A percentile compares a stretch with the other conserved stretches of the same genome.
Evolutionary conservation across 2,113 vertebrate genomes (phyloP).

Genomic region (Ctenodactylus gundi): DNA sequence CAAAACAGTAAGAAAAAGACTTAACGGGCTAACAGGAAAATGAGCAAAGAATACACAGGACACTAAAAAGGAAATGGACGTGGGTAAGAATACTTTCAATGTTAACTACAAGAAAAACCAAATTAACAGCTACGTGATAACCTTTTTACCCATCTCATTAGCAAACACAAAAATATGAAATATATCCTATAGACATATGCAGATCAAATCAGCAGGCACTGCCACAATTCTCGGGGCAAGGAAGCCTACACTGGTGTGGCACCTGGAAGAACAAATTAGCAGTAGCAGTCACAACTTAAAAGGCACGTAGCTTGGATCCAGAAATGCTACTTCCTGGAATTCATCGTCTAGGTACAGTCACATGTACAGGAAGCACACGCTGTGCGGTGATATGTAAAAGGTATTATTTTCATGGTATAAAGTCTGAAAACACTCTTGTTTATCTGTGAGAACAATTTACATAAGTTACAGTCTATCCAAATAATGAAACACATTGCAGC

Average conservation of each 20-base stretch:
- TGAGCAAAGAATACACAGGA: not conserved
- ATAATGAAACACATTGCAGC: not conserved
- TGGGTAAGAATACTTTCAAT: not conserved
- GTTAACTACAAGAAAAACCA: conserved; percentile 39
- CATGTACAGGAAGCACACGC: not conserved
- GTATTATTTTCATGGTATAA: not conserved
- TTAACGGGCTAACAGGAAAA: not conserved
- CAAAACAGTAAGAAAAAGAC: conserved; percentile 19
- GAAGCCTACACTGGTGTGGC: not conserved
- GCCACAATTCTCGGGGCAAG: not conserved
- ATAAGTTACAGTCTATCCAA: conserved; percentile 29
- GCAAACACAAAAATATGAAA: conserved; percentile 32
- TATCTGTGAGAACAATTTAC: not conserved
- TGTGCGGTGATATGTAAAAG: not conserved
- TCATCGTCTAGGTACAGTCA: not conserved
- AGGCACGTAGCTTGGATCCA: not conserved
- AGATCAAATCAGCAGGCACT: not conserved
- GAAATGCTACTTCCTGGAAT: not conserved
- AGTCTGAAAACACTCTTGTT: conserved; percentile 26
- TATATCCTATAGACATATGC: not conserved
- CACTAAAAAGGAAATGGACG: not conserved
- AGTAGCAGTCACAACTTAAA: conserved; percentile 12
- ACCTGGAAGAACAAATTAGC: conserved; percentile 5
- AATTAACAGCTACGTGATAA: conserved; percentile 32
- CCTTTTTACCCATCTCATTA: conserved; percentile 4